These are phyloP conservation scores for Coenobita brevimanus DNA, from an alignment of 1,140 invertebrate genomes.

Conservation along the genomic window DNA sequence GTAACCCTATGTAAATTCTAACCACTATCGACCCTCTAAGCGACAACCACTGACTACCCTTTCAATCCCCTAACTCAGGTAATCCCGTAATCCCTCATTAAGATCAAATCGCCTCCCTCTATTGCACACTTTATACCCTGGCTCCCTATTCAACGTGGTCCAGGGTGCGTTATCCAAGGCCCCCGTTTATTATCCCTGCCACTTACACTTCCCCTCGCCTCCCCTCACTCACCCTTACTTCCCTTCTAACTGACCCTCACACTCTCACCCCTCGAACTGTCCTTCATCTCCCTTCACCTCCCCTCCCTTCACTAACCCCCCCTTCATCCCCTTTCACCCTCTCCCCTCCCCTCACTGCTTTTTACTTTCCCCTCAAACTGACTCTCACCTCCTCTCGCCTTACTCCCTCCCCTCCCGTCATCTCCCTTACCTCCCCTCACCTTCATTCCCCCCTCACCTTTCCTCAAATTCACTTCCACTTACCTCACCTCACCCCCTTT, in stretches of 20 bases:
- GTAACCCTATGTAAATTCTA: background rate
- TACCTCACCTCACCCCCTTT: too few species aligned
- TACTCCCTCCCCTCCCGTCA: conserved; percentile 48
- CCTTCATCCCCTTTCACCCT: too few species aligned
- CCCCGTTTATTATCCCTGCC: conserved; percentile 57
- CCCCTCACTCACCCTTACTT: conserved; percentile 42
- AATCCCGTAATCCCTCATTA: conserved; percentile 48
- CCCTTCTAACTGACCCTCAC: conserved; percentile 60
- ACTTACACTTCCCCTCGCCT: conserved; percentile 56
- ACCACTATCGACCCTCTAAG: background rate
- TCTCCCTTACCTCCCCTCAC: too few species aligned
- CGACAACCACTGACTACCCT: background rate
- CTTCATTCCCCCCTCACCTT: too few species aligned
- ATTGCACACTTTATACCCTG: conserved; percentile 30
- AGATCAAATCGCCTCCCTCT: conserved; percentile 38
- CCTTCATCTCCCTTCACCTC: conserved; percentile 22
- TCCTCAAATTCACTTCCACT: too few species aligned
- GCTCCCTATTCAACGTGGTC: conserved; percentile 46
- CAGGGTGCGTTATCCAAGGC: conserved; percentile 17
- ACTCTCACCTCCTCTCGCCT: conserved; percentile 29
- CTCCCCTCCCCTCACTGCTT: too few species aligned
- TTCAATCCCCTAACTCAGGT: background rate
- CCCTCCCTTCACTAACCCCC: too few species aligned
- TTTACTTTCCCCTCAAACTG: too few species aligned
- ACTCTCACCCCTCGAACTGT: too few species aligned